Percentiles rank a stretch among this genome's conserved stretches.
phyloP scores from a whole-genome alignment of 2,888 invertebrate genomes.

The Timandra comae region DNA sequence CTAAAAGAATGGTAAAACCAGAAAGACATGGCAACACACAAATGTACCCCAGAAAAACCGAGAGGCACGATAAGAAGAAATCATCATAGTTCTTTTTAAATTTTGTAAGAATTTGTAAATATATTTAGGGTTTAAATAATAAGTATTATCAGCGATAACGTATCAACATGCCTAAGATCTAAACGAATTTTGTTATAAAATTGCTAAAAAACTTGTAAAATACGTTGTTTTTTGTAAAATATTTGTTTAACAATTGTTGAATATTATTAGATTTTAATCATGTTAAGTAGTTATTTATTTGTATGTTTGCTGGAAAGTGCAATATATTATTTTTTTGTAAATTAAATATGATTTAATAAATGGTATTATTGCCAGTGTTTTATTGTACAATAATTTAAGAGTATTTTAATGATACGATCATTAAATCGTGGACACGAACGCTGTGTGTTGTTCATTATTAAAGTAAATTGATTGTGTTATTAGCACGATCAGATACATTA shows the following conservation, averaged over 20 bases:
- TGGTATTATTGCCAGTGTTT: no score
- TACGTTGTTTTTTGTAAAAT: slow-evolving; percentile 19
- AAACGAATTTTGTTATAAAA: slow-evolving; percentile 1
- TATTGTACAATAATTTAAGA: slow-evolving; percentile 4
- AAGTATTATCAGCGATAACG: slow-evolving; percentile 1
- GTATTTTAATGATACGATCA: slow-evolving; percentile 2
- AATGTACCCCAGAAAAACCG: slow-evolving; percentile 31
- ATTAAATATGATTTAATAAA: no score
- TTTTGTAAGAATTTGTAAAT: slow-evolving; percentile 31
- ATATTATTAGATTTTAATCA: background rate
- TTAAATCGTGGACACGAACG: background rate
- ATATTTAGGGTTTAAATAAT: slow-evolving; percentile 15
- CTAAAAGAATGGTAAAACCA: slow-evolving; percentile 55
- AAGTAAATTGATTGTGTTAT: slow-evolving; percentile 5
- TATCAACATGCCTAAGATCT: background rate
- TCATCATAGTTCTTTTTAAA: slow-evolving; percentile 27
- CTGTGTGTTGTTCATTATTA: slow-evolving; percentile 3
- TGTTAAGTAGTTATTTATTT: background rate
- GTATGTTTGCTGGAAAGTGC: slow-evolving; percentile 1
- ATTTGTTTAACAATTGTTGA: slow-evolving; percentile 5
- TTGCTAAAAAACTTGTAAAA: slow-evolving; percentile 14
- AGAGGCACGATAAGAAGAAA: slow-evolving; percentile 41
- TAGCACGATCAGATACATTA: slow-evolving; percentile 9
- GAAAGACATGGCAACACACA: slow-evolving; percentile 31
- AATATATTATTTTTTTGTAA: slow-evolving; percentile 1